A percentile compares a stretch with the other conserved stretches of the same genome.
phyloP scores from a whole-genome alignment of 2,113 vertebrate genomes.

The Semicossyphus pulcher region DNA sequence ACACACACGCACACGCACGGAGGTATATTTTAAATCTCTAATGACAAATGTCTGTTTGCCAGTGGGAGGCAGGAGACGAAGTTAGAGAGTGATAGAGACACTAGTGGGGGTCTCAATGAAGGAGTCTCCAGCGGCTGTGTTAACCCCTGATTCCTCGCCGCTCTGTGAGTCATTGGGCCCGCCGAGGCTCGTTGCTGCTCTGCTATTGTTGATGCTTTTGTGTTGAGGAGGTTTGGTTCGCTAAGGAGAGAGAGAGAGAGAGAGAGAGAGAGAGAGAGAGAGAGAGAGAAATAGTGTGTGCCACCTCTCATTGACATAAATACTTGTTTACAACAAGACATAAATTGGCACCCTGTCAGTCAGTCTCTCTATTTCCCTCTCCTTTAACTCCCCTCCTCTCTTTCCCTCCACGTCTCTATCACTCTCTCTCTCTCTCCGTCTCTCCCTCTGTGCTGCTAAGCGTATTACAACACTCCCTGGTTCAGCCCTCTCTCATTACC shows the following conservation, averaged over 20 bases:
- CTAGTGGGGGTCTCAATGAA: slow-evolving; percentile 32
- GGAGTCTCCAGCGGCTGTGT: slow-evolving; percentile 66
- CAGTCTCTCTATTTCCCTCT: slow-evolving; percentile 72
- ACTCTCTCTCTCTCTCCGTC: slow-evolving; percentile 48
- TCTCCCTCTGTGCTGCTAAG: slow-evolving; percentile 74
- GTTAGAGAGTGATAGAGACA: slow-evolving; percentile 1
- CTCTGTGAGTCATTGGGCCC: slow-evolving; percentile 66
- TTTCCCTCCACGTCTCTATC: slow-evolving; percentile 55
- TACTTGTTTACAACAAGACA: slow-evolving; percentile 81
- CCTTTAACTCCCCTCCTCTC: slow-evolving; percentile 61
- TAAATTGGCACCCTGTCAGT: slow-evolving; percentile 82
- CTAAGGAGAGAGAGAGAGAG: slow-evolving; percentile 35
- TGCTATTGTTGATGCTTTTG: slow-evolving; percentile 66
- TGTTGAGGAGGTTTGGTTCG: slow-evolving; percentile 65
- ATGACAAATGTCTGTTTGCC: slow-evolving; percentile 44
- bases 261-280: neutral
- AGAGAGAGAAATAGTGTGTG: slow-evolving; percentile 57
- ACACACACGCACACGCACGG: slow-evolving; percentile 7
- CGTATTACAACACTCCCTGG: slow-evolving; percentile 81
- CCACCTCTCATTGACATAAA: slow-evolving; percentile 80
- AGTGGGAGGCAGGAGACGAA: slow-evolving; percentile 41
- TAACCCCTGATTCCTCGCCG: slow-evolving; percentile 72
- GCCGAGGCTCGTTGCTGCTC: slow-evolving; percentile 58
- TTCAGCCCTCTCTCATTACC: slow-evolving; percentile 84
- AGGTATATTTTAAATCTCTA: slow-evolving; percentile 43